A percentile compares a stretch with the other conserved stretches of the same genome.
phyloP scores from a whole-genome alignment of 1,140 invertebrate species.

The Brachionus paranguensis region DNA sequence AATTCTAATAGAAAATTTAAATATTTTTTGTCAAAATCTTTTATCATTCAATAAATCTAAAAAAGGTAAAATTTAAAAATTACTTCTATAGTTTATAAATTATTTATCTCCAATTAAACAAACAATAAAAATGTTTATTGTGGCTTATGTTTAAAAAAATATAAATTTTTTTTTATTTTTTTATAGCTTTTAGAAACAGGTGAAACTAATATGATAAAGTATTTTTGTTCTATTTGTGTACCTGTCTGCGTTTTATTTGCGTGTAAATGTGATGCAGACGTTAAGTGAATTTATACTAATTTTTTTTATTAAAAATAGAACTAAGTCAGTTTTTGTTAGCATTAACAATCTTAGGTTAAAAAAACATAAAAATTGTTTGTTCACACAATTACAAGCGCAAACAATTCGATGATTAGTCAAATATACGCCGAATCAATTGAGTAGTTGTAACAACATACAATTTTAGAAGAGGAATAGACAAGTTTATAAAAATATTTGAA shows the following conservation, averaged over 20 bases:
- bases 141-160: neutral
- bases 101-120: too few relatives aligned
- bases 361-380: neutral
- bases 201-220: neutral
- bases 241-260: neutral
- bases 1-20: too few relatives aligned
- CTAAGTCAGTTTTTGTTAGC: neutral
- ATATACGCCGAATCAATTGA: neutral
- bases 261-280: neutral
- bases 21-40: too few relatives aligned
- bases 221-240: neutral
- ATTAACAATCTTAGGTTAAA: neutral
- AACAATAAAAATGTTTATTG: neutral
- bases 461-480: neutral
- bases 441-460: neutral
- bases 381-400: neutral
- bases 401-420: neutral
- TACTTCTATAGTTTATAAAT: too few relatives aligned
- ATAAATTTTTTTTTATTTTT: neutral
- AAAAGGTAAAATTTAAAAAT: too few relatives aligned
- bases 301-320: neutral
- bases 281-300: neutral
- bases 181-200: neutral
- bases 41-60: too few relatives aligned
- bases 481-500: conserved; percentile 2